These are phyloP conservation scores for Halcyon smyrnensis DNA, from an alignment of 2,797 vertebrate species.

Conservation along the genomic window DNA sequence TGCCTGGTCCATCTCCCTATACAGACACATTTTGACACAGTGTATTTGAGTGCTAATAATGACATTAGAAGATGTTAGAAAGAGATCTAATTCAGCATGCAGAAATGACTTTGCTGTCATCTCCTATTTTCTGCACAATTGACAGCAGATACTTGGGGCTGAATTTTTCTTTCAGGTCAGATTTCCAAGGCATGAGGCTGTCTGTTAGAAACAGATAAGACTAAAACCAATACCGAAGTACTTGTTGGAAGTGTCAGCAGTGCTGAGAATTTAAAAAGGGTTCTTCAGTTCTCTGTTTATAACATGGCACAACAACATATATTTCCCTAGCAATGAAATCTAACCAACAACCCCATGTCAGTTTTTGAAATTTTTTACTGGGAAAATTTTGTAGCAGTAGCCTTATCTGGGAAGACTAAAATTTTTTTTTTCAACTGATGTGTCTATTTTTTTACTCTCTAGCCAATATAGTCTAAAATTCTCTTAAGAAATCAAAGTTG, in stretches of 20 bases:
- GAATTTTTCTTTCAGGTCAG: slow-evolving; percentile 84
- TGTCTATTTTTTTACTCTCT: background rate
- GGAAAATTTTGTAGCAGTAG: slow-evolving; percentile 48
- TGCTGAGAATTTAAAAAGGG: slow-evolving; percentile 74
- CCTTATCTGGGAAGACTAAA: slow-evolving; percentile 25
- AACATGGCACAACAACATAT: slow-evolving; percentile 71
- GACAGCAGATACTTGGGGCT: slow-evolving; percentile 84
- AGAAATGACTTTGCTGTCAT: slow-evolving; percentile 85
- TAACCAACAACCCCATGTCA: slow-evolving; percentile 56
- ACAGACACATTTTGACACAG: slow-evolving; percentile 81
- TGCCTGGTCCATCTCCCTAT: slow-evolving; percentile 75
- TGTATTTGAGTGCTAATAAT: slow-evolving; percentile 87
- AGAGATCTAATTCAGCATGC: slow-evolving; percentile 85
- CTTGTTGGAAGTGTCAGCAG: slow-evolving; percentile 79
- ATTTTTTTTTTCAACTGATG: background rate
- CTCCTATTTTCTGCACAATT: slow-evolving; percentile 85
- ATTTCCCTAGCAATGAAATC: slow-evolving; percentile 73
- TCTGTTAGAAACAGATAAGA: slow-evolving; percentile 83
- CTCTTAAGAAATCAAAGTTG: slow-evolving; percentile 13
- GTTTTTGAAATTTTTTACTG: slow-evolving; percentile 61
- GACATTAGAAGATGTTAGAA: slow-evolving; percentile 86
- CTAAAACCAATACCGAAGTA: slow-evolving; percentile 77
- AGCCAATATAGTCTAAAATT: background rate
- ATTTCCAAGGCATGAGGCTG: slow-evolving; percentile 79
- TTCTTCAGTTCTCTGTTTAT: slow-evolving; percentile 76